These are phyloP conservation scores for Drosophila rufa DNA, from an alignment of 1,140 invertebrate species.

Conservation along the genomic window DNA sequence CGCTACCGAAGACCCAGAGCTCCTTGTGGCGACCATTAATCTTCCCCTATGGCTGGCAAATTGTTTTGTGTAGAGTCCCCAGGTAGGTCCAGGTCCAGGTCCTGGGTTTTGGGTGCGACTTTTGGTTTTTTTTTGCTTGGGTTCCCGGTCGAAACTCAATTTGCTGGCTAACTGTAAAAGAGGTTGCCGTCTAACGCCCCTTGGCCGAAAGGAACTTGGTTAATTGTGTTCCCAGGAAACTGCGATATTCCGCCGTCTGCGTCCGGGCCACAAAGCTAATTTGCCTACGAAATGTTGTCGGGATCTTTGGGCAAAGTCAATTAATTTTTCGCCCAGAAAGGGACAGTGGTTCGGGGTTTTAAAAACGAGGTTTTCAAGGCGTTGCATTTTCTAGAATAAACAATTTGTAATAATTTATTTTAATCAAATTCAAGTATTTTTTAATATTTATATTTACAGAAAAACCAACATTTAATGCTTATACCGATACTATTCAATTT, in stretches of 20 bases:
- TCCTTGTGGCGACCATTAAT: conserved; percentile 66
- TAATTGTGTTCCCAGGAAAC: conserved; percentile 81
- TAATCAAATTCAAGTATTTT: not conserved
- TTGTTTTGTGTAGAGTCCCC: conserved; percentile 54
- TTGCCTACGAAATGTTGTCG: conserved; percentile 70
- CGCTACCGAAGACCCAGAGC: conserved; percentile 63
- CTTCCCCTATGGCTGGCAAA: conserved; percentile 59
- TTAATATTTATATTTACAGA: no score
- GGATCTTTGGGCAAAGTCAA: conserved; percentile 63
- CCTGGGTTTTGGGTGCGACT: conserved; percentile 1
- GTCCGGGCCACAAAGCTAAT: conserved; percentile 58
- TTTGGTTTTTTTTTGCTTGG: not conserved
- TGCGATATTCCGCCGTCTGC: not conserved
- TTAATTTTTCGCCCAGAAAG: conserved; percentile 62
- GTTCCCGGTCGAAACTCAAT: conserved; percentile 62
- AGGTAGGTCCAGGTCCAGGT: conserved; percentile 46
- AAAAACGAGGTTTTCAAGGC: not conserved
- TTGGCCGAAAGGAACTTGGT: conserved; percentile 44
- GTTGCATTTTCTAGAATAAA: not conserved
- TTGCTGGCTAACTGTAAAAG: conserved; percentile 72
- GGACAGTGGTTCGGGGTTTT: conserved; percentile 24
- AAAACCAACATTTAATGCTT: no score
- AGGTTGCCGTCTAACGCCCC: conserved; percentile 59
- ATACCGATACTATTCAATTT: no score
- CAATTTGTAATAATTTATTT: not conserved